These are phyloP conservation scores for Hydractinia symbiolongicarpus DNA, from an alignment of 30 jellyfish, hydroid and myxozoan genomes.

Conservation along the genomic window DNA sequence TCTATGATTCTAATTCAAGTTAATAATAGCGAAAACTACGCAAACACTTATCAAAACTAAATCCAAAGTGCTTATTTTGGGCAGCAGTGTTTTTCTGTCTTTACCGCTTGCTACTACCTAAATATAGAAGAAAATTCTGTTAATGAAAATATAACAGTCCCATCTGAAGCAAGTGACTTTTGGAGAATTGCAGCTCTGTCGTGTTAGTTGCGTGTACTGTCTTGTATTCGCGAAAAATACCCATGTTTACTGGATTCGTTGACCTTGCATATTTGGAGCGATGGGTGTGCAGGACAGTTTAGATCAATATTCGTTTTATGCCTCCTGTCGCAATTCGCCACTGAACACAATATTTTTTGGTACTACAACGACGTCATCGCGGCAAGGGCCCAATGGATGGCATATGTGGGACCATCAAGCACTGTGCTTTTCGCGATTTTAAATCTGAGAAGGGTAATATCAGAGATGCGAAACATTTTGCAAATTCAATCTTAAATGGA, in stretches of 20 bases:
- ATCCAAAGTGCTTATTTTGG: conserved; percentile 43
- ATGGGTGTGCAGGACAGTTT: conserved; percentile 38
- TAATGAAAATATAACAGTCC: conserved; percentile 10
- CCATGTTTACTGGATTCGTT: not conserved
- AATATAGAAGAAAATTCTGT: not conserved
- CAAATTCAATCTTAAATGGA: not conserved
- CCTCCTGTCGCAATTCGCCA: conserved; percentile 11
- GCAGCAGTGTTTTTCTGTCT: not conserved
- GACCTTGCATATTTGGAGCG: conserved; percentile 30
- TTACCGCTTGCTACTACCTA: not conserved
- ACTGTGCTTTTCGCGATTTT: not conserved
- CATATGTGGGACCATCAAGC: not conserved
- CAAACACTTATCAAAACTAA: conserved; percentile 27
- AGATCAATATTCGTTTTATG: conserved; percentile 29
- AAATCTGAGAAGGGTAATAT: not conserved
- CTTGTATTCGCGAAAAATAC: conserved; percentile 9
- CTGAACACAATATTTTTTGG: not conserved
- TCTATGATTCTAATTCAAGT: conserved; percentile 13
- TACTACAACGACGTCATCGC: not conserved
- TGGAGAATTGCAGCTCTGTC: conserved; percentile 29
- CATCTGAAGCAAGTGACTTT: conserved; percentile 21
- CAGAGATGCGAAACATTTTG: not conserved
- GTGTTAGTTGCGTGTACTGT: conserved; percentile 22
- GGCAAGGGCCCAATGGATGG: conserved; percentile 9
- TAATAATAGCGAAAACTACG: conserved; percentile 33